Conservation (phyloP, 2,797 vertebrate species). For the Balearica regulorum region DNA sequence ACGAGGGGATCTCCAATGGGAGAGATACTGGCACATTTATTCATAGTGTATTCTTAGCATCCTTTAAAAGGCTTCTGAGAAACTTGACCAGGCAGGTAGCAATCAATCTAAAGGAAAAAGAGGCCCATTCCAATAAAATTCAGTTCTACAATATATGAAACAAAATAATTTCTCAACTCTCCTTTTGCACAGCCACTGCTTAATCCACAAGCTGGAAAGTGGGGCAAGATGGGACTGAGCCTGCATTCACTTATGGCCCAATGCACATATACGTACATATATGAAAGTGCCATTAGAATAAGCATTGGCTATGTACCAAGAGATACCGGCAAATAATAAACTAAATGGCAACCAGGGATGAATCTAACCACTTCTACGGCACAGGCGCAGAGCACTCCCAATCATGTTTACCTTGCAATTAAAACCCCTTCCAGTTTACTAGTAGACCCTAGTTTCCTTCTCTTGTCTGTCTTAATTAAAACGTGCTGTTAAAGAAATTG, state of each 20-base stretch:
- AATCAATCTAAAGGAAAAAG: background rate
- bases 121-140: background rate
- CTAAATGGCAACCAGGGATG: background rate
- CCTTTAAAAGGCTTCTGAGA: background rate
- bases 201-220: background rate
- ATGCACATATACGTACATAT: background rate
- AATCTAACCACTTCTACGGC: background rate
- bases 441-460: background rate
- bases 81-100: background rate
- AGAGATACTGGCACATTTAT: background rate
- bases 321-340: background rate
- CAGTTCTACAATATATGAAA: background rate
- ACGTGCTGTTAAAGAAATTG: background rate
- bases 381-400: background rate
- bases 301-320: background rate
- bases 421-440: background rate
- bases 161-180: background rate
- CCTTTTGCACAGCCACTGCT: background rate
- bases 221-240: background rate
- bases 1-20: background rate
- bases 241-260: background rate
- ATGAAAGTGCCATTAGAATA: background rate
- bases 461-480: background rate
- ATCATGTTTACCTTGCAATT: background rate
- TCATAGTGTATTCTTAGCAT: background rate